A percentile compares a stretch with the other conserved stretches of the same genome.
Conservation (phyloP, 1,140 invertebrate species). For the Pararge aegeria region DNA sequence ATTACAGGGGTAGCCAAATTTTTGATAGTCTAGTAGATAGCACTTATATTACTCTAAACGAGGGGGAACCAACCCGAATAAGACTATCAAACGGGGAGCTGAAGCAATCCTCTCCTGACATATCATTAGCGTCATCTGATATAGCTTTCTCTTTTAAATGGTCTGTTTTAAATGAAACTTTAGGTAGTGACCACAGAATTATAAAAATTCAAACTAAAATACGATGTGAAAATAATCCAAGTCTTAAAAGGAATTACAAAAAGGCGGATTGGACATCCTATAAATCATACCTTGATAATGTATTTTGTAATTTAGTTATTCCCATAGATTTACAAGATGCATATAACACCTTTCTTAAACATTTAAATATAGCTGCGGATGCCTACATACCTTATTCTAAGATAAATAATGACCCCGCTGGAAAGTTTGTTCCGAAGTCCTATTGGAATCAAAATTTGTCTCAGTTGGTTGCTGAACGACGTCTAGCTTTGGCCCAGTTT, state of each 20-base stretch:
- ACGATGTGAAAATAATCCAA: background rate
- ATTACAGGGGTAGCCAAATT: slow-evolving; percentile 27
- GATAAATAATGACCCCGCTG: background rate
- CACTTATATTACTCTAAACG: slow-evolving; percentile 29
- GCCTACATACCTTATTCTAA: background rate
- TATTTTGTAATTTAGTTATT: slow-evolving; percentile 18
- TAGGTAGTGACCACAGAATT: slow-evolving; percentile 18
- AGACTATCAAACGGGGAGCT: background rate
- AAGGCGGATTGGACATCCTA: slow-evolving; percentile 33
- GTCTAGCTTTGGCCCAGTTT: background rate
- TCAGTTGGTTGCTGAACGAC: background rate
- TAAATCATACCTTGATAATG: slow-evolving; percentile 3
- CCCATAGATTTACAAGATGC: background rate
- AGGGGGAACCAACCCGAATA: slow-evolving; percentile 4
- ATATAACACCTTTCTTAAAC: slow-evolving; percentile 31
- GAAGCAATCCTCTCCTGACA: slow-evolving; percentile 11
- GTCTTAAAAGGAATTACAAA: slow-evolving; percentile 31
- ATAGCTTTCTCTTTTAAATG: background rate
- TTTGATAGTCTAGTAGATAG: slow-evolving; percentile 27
- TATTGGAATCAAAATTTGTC: background rate
- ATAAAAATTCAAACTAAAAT: slow-evolving; percentile 1
- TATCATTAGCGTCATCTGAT: slow-evolving; percentile 1
- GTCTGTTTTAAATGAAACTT: slow-evolving; percentile 9
- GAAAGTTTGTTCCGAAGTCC: background rate
- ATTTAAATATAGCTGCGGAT: slow-evolving; percentile 16